Percentiles rank a stretch among this genome's conserved stretches.
phyloP scores from a whole-genome alignment of 2,797 vertebrate species.

The Oryzias dopingdopingensis region DNA sequence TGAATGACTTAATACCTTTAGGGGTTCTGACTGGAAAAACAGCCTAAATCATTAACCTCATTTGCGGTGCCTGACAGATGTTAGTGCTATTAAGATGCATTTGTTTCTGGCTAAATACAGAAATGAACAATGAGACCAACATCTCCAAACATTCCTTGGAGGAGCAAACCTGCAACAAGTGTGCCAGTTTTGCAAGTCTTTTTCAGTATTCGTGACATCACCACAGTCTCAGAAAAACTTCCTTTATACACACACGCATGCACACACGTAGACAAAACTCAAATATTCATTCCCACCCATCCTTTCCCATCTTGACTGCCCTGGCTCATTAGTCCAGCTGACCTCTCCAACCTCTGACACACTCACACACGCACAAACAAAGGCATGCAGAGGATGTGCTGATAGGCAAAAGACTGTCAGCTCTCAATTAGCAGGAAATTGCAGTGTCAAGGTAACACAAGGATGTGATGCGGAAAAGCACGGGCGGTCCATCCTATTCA shows the following conservation, averaged over 20 bases:
- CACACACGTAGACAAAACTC: slow-evolving; percentile 22
- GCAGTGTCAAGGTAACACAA: slow-evolving; percentile 80
- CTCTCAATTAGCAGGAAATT: slow-evolving; percentile 86
- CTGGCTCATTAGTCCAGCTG: slow-evolving; percentile 56
- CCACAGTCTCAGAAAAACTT: slow-evolving; percentile 25
- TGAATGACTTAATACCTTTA: too few species aligned
- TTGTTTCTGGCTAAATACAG: too few species aligned
- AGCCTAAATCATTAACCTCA: too few species aligned
- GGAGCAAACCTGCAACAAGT: too few species aligned
- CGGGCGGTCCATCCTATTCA: slow-evolving; percentile 55
- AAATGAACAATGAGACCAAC: too few species aligned
- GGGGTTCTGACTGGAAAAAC: too few species aligned
- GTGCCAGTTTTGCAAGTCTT: too few species aligned
- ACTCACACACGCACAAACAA: slow-evolving; percentile 31
- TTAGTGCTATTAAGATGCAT: too few species aligned
- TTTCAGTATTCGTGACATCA: not conserved
- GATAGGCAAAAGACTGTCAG: slow-evolving; percentile 68
- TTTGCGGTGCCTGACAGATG: too few species aligned
- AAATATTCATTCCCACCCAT: slow-evolving; percentile 64
- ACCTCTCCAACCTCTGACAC: slow-evolving; percentile 44
- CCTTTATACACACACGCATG: slow-evolving; percentile 5
- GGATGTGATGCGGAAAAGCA: slow-evolving; percentile 47
- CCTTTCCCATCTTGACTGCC: slow-evolving; percentile 63
- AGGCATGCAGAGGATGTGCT: slow-evolving; percentile 60
- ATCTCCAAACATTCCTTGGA: too few species aligned